phyloP scores from a whole-genome alignment of 2,113 vertebrate genomes.

The Candoia aspera region DNA sequence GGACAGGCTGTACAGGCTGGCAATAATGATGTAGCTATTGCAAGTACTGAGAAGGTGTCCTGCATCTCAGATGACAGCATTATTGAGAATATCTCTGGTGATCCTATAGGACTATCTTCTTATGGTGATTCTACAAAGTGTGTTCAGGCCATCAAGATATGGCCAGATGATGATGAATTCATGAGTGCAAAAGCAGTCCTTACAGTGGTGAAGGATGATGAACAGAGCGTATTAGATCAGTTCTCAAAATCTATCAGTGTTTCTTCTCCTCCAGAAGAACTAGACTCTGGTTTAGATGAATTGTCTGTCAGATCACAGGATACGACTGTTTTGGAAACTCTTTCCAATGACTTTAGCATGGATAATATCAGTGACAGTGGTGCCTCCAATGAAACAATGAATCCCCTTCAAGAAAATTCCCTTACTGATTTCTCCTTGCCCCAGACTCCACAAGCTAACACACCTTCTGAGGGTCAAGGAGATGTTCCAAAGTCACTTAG shows the following conservation, averaged over 20 bases:
- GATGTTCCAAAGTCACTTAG: slow-evolving; percentile 77
- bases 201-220: slow-evolving; percentile 88
- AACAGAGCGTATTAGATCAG: slow-evolving; percentile 78
- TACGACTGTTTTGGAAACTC: slow-evolving; percentile 84
- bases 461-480: slow-evolving; percentile 76
- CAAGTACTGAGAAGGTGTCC: slow-evolving; percentile 73
- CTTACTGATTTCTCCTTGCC: slow-evolving; percentile 80
- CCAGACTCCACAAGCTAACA: slow-evolving; percentile 84
- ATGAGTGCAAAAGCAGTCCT: slow-evolving; percentile 86
- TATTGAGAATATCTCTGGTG: slow-evolving; percentile 28
- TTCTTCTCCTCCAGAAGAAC: slow-evolving; percentile 84
- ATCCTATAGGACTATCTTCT: slow-evolving; percentile 57
- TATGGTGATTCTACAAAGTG: slow-evolving; percentile 69
- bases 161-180: slow-evolving; percentile 87
- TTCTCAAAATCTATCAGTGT: slow-evolving; percentile 71
- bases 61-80: slow-evolving; percentile 60
- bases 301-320: slow-evolving; percentile 93
- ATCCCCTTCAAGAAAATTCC: slow-evolving; percentile 80
- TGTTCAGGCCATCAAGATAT: slow-evolving; percentile 74
- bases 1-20: slow-evolving; percentile 57
- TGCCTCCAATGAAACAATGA: slow-evolving; percentile 86
- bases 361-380: slow-evolving; percentile 94
- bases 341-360: slow-evolving; percentile 91
- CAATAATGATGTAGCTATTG: slow-evolving; percentile 15
- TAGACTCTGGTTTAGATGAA: slow-evolving; percentile 93